Base-by-base conservation (phyloP, 2,888 invertebrate genomes). In the Archips xylosteana region DNA sequence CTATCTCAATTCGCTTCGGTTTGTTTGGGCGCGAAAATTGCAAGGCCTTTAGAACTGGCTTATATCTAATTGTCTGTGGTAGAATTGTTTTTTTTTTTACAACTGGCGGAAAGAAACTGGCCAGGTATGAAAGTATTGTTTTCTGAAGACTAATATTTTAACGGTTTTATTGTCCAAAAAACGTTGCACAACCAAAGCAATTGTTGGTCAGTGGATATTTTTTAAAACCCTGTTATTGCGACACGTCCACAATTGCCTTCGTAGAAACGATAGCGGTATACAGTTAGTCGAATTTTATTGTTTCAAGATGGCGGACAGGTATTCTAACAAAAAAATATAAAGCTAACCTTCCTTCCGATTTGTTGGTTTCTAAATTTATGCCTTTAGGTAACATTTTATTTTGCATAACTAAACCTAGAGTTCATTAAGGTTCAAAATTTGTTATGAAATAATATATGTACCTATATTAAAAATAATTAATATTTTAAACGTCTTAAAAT, bases 101-200 rank as follows among this genome's bases (percentile, higher is more conserved):
- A 34, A 60, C 23, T 39, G 51, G 13, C 49, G 51, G 71, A 67
- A 54, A 67, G 54, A 36, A 39, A 6, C 63, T 70, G 72, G 77
- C 76, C 92, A 92, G 92, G 92, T 92, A 91, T 76, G 79, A 79
- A 79, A 78, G 81, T 83, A 84, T 91, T 92, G 87, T 91, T 81
- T 79, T 77, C 78, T 77, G 69, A 47, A 60, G 66, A 80, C 82
- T 80, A 83, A 85, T 83, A 78, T 80, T 71, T 82, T 81, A 85
- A 89, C 82, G 87, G 86, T 89, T 88, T 88, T 87, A 88, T 82
- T 79, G 79, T 76, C 75, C 79, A 80, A 85, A 89, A 87, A 86
- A 85, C 69, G 78, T 91, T 92, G 88, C 82, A 82, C 84, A 88
- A 89, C 82, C 87, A 86, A 87, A 80, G 86, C 85, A 87, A 84